Percentiles rank a stretch among this genome's conserved stretches.
phyloP scores from a whole-genome alignment of 2,113 vertebrate genomes.

The Phalacrocorax carbo region DNA sequence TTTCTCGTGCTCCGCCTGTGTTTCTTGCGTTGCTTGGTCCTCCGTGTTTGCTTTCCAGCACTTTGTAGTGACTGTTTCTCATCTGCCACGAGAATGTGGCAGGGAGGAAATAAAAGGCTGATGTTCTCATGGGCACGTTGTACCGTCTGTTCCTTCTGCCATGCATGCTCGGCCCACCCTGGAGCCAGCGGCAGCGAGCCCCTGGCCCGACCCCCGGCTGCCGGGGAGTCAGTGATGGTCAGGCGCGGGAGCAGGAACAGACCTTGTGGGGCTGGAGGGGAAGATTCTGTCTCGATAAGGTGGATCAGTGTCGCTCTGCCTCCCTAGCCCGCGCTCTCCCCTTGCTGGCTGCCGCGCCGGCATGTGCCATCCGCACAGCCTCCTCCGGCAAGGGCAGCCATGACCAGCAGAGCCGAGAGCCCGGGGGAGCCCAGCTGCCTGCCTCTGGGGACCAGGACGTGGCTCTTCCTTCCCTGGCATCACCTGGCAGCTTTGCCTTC shows the following conservation, averaged over 20 bases:
- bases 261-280: background rate
- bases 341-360: background rate
- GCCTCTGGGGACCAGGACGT: background rate
- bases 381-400: background rate
- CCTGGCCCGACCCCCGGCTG: background rate
- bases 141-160: constrained; percentile 28
- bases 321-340: accelerated
- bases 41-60: background rate
- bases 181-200: background rate
- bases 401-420: background rate
- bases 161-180: background rate
- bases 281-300: background rate
- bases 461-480: background rate
- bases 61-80: background rate
- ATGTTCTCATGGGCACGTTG: constrained; percentile 28
- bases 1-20: background rate
- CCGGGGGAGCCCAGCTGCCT: background rate
- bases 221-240: background rate
- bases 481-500: background rate
- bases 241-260: background rate
- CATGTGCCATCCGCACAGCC: accelerated
- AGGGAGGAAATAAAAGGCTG: constrained; percentile 47
- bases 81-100: background rate
- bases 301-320: background rate
- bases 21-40: background rate